Base-by-base conservation (phyloP, 2,888 invertebrate species). In the Syritta pipiens region DNA sequence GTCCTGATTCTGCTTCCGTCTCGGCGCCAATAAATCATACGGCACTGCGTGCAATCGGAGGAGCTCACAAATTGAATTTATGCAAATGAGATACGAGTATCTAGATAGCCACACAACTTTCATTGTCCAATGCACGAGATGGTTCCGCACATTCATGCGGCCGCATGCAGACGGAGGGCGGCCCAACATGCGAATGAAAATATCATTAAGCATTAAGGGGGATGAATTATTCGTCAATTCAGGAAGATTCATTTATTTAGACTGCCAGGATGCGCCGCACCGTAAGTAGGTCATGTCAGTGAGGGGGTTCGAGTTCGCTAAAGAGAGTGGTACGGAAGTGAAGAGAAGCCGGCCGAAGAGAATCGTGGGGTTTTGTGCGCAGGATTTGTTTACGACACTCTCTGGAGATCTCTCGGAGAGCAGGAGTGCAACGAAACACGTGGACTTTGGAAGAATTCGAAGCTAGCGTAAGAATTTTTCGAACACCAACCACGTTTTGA, bases 131-230 rank as follows among this genome's bases (percentile, higher is more conserved):
- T n/a, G n/a, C n/a, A 46, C 44, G 9, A 32, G 5, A 5, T 19
- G 17, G 37, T 28, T 55, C n/a, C n/a, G n/a, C n/a, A n/a, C n/a
- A 12, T 24, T 12, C 53, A 44, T 44, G 46, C 48, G 10, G n/a
- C 46, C 24, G 22, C 10, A 44, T 46, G 2, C 57, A 26, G n/a
- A n/a, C n/a, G n/a, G n/a, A 26, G 6, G 40, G n/a, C n/a, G n/a
- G n/a, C n/a, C n/a, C 24, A 42, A 46, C 53, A 63, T 37, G 37
- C 53, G 81, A 83, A 83, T 83, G 82, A 83, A 84, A 83, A 83
- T 82, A 84, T 82, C 82, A 82, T 83, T 83, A 81, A 81, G 82
- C 82, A 84, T 85, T 84, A 83, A 83, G 82, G n/a, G n/a, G n/a
- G 81, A 84, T 84, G 84, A 86, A 84, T 83, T 83, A 85, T 85